These are phyloP conservation scores for Macrotus californicus DNA, from an alignment of 2,113 vertebrate species.

Conservation along the genomic window DNA sequence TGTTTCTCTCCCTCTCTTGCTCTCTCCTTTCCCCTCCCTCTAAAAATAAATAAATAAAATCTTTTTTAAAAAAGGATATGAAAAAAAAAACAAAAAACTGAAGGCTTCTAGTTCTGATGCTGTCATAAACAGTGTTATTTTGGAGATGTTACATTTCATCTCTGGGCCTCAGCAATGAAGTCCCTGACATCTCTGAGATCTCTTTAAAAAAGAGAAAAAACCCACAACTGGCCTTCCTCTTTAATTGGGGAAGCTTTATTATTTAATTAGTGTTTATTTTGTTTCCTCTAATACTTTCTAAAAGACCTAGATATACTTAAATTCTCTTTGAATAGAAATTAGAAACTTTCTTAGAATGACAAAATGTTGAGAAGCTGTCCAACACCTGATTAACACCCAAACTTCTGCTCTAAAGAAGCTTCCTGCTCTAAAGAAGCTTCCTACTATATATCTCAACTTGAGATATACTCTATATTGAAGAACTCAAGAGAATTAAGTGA, in stretches of 20 bases:
- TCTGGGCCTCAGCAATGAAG: neutral
- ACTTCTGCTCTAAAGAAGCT: neutral
- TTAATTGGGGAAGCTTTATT: neutral
- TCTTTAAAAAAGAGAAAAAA: neutral
- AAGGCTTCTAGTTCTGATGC: neutral
- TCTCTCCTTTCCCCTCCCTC: no score
- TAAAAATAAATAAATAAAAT: no score
- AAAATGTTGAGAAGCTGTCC: conserved; percentile 19
- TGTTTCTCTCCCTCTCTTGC: no score
- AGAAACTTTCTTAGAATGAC: conserved; percentile 17
- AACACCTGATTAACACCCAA: conserved; percentile 8
- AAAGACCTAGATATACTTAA: neutral
- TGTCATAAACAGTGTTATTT: neutral
- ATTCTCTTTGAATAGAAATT: conserved; percentile 10
- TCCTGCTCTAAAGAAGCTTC: neutral
- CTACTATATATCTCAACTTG: neutral
- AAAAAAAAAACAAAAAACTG: neutral
- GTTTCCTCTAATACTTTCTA: neutral
- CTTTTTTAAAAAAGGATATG: no score
- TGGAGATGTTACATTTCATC: neutral
- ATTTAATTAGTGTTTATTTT: conserved; percentile 20
- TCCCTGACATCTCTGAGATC: neutral
- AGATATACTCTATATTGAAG: neutral
- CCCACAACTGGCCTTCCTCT: neutral
- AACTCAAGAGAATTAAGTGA: neutral